A percentile compares a stretch with the other conserved stretches of the same genome.
phyloP scores from a whole-genome alignment of 30 jellyfish, hydroid and myxozoan genomes.

The Catostylus mosaicus region DNA sequence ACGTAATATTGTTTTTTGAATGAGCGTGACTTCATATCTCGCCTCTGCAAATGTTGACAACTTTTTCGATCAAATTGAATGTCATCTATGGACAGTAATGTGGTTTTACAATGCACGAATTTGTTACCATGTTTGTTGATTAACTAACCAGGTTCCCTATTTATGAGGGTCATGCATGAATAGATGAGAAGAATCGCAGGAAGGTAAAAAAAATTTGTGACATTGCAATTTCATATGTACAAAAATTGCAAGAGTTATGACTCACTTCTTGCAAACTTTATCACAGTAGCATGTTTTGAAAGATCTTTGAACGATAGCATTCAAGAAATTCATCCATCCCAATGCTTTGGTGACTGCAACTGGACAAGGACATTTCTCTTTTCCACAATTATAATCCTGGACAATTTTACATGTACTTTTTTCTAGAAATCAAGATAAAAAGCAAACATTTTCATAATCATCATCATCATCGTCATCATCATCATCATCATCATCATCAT shows the following conservation, averaged over 20 bases:
- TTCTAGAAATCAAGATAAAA: background rate
- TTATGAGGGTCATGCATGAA: too few relatives aligned
- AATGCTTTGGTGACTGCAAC: background rate
- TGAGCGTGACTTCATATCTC: too few relatives aligned
- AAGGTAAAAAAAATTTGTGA: background rate
- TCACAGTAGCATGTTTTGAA: slow-evolving; percentile 9
- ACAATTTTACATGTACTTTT: background rate
- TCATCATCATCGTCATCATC: background rate
- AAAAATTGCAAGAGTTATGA: background rate
- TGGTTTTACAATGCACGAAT: too few relatives aligned
- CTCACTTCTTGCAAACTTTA: background rate
- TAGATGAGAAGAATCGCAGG: background rate
- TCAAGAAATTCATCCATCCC: background rate
- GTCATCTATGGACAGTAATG: too few relatives aligned
- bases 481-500: background rate
- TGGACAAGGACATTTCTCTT: slow-evolving; percentile 6
- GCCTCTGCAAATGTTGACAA: too few relatives aligned
- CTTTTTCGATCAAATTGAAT: too few relatives aligned
- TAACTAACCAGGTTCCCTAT: too few relatives aligned
- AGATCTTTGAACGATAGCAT: background rate
- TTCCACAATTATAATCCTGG: background rate
- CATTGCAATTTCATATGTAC: background rate
- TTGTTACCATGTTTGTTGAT: too few relatives aligned
- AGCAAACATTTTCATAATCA: background rate
- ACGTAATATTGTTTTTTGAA: too few relatives aligned